phyloP scores from a whole-genome alignment of 2,113 vertebrate genomes.

The Gobio gobio region DNA sequence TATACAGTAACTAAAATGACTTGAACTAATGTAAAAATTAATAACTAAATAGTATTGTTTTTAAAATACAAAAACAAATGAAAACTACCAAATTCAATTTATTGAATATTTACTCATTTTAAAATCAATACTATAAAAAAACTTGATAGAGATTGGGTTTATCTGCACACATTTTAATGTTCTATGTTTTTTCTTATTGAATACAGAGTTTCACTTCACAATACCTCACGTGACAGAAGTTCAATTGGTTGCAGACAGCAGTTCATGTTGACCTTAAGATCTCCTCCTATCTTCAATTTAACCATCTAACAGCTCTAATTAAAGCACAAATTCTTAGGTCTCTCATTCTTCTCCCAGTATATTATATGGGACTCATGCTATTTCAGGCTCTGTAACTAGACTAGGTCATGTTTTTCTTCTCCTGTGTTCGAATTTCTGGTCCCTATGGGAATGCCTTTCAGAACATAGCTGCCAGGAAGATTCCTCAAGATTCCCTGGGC shows the following conservation, averaged over 20 bases:
- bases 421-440: slow-evolving; percentile 60
- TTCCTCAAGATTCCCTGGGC: slow-evolving; percentile 36
- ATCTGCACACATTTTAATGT: background rate
- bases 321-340: slow-evolving; percentile 31
- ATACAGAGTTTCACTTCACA: too few species aligned
- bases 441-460: slow-evolving; percentile 48
- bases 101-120: background rate
- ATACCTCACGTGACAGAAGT: background rate
- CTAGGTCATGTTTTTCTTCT: slow-evolving; percentile 55
- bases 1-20: background rate
- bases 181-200: too few species aligned
- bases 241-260: background rate
- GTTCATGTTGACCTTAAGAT: background rate
- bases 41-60: too few species aligned
- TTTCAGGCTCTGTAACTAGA: slow-evolving; percentile 58
- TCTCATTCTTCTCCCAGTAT: slow-evolving; percentile 33
- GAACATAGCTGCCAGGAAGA: slow-evolving; percentile 50
- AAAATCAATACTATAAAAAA: background rate
- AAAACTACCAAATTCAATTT: background rate
- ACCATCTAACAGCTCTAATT: slow-evolving; percentile 39
- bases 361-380: slow-evolving; percentile 56
- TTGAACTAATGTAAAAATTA: too few species aligned
- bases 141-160: background rate
- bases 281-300: background rate
- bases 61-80: background rate